Base-by-base conservation (phyloP, 2,888 invertebrate species). In the Desoria tigrina region DNA sequence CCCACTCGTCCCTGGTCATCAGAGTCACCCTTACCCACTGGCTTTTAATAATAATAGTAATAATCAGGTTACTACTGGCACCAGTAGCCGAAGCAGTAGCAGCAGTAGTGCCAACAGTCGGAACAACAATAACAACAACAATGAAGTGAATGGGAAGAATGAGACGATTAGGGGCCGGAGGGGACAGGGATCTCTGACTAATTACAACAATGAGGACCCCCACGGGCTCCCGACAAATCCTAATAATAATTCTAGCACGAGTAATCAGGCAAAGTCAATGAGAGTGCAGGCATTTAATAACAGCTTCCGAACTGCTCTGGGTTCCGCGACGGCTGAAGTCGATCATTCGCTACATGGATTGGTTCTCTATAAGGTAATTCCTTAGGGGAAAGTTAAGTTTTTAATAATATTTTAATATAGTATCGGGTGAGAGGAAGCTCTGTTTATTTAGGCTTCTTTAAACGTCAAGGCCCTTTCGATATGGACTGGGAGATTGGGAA, bases 291-390 rank as follows among this genome's bases (percentile, higher is more conserved):
- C 16, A 11, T 45, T 53, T 59, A 37, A 45, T 45, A 45, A 32
- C 21, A 42, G 37, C 37, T 32, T 18, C 21, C 53, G 54, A 42
- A 21, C 23, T 24, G 14, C 14, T 26, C 18, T 11, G 24, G 23
- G 51, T 24, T 21, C 23, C 4, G 23, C 51, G 4, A 51, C 63
- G 18, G 45, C 62, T 16, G 71, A 71, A 66, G 68, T 73, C 57
- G 73, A 73, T 53, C 71, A 70, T 42, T 71, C 70, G 21, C 65
- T 71, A 45, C 73, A 73, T 64, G 73, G 67, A 42, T 65, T 71
- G 16, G 65, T 67, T 59, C 61, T 73, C 42, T 73, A 71, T 63
- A 69, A 71, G 68, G 73, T 73, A 67, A 63, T 54, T 56, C 51
- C 27, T 11, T 39, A 18, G 23, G 9, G 42, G 37, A 58, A 26